These are phyloP conservation scores for Idaea aversata DNA, from an alignment of 2,888 invertebrate genomes.

Conservation along the genomic window DNA sequence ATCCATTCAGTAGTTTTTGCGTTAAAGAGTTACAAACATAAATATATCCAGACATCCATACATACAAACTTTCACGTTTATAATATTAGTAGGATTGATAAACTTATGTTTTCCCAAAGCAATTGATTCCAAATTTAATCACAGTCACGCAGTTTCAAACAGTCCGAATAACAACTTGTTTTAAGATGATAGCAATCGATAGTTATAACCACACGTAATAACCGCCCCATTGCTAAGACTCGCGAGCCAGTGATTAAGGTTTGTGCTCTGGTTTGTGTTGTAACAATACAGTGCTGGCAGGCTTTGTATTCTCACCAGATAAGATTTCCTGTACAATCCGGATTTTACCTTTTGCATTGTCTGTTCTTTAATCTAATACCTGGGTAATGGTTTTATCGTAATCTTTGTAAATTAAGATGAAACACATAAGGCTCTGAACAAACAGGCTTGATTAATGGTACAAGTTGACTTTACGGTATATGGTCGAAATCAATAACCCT, in stretches of 20 bases:
- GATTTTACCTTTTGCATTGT: neutral
- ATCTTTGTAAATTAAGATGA: neutral
- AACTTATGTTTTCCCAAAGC: too few species aligned
- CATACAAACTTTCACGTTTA: too few species aligned
- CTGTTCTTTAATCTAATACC: conserved; percentile 1
- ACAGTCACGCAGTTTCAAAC: too few species aligned
- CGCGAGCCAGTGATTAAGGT: conserved; percentile 51
- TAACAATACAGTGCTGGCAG: conserved; percentile 28
- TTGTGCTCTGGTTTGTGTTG: conserved; percentile 33
- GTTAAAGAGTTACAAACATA: too few species aligned
- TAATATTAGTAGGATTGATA: too few species aligned
- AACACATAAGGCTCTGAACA: too few species aligned
- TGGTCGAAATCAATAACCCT: too few species aligned
- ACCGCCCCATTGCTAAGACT: conserved; percentile 35
- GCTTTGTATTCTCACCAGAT: conserved; percentile 13
- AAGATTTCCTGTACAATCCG: conserved; percentile 10
- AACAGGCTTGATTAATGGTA: too few species aligned
- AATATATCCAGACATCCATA: too few species aligned
- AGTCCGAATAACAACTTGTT: neutral
- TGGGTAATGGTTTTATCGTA: neutral
- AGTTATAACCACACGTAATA: conserved; percentile 33
- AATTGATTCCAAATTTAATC: too few species aligned
- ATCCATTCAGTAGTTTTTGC: too few species aligned
- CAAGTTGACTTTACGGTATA: too few species aligned
- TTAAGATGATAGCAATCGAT: conserved; percentile 3